Evolutionary conservation across 1,140 invertebrate genomes (phyloP).

Genomic region (Drosophila sechellia): DNA sequence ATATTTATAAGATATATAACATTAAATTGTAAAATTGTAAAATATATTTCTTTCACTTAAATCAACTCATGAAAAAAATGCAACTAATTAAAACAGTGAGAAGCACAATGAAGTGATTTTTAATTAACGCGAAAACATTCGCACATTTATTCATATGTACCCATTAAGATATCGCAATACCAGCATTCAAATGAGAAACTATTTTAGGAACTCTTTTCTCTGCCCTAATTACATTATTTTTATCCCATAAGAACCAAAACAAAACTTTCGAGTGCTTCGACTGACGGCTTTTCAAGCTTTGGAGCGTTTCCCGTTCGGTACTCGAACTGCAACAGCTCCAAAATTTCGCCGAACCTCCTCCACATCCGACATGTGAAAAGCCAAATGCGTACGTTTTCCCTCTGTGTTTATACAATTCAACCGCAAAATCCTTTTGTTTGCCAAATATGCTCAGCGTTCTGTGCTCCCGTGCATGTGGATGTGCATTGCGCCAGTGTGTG

Average conservation of each 20-base stretch:
- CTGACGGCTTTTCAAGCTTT: background rate
- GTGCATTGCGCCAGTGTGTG: slow-evolving; percentile 17
- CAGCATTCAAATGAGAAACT: background rate
- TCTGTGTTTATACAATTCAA: slow-evolving; percentile 65
- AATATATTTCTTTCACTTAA: too few relatives aligned
- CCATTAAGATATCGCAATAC: background rate
- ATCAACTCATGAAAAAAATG: too few relatives aligned
- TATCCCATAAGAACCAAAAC: background rate
- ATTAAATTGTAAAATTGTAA: too few relatives aligned
- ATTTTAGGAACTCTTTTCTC: background rate
- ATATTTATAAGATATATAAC: too few relatives aligned
- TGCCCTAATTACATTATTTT: background rate
- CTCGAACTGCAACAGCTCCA: background rate
- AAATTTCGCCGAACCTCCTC: slow-evolving; percentile 13
- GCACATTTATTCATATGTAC: background rate
- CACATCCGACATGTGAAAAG: slow-evolving; percentile 45
- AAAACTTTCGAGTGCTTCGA: slow-evolving; percentile 2
- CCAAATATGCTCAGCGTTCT: slow-evolving; percentile 53
- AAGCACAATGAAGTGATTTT: background rate
- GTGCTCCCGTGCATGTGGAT: slow-evolving; percentile 16
- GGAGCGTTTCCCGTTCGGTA: background rate
- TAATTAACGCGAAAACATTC: background rate
- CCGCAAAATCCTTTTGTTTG: slow-evolving; percentile 77
- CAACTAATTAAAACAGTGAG: background rate
- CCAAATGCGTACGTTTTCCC: slow-evolving; percentile 54